Conservation (phyloP, 2,797 vertebrate genomes). For the Crotalus adamanteus region DNA sequence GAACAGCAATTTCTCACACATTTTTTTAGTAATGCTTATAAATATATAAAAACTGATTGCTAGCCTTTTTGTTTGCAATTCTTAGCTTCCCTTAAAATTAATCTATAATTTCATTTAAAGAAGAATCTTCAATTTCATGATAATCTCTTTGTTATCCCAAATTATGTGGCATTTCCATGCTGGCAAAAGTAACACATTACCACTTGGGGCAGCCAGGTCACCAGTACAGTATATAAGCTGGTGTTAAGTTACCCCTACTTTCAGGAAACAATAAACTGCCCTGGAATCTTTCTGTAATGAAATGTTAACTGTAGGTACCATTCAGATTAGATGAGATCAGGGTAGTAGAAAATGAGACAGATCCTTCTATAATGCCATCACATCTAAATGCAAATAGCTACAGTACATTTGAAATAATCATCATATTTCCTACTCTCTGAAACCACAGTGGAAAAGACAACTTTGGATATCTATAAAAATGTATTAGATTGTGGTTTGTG, state of each 20-base stretch:
- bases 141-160: background rate
- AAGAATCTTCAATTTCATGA: background rate
- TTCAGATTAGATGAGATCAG: background rate
- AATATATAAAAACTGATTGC: background rate
- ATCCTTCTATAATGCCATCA: background rate
- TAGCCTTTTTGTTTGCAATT: background rate
- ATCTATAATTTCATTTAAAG: background rate
- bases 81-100: background rate
- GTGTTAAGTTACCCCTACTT: background rate
- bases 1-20: background rate
- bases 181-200: background rate
- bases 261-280: background rate
- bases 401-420: conserved; percentile 39
- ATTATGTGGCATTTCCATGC: background rate
- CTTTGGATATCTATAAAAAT: conserved; percentile 47
- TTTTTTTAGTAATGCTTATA: background rate
- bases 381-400: conserved; percentile 46
- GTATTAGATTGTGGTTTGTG: conserved; percentile 20
- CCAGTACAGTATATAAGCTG: background rate
- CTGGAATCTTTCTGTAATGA: background rate
- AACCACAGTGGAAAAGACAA: conserved; percentile 23
- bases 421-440: conserved; percentile 12
- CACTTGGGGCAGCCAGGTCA: background rate
- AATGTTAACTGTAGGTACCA: background rate
- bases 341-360: background rate